Percentiles rank a stretch among this genome's conserved stretches.
phyloP scores from a whole-genome alignment of 2,113 vertebrate species.

The Tiliqua scincoides region DNA sequence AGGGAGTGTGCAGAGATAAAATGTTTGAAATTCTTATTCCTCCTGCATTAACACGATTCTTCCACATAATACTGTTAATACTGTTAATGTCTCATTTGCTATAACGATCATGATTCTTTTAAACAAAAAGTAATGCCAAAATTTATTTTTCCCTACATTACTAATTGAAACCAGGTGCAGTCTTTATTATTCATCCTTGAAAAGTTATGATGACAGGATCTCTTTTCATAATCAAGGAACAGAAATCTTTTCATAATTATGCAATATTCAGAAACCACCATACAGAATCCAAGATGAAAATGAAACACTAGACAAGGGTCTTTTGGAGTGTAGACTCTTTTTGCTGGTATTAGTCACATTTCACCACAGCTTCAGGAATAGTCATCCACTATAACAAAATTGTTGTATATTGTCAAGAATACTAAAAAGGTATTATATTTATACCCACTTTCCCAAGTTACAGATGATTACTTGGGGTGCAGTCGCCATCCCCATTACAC shows the following conservation, averaged over 20 bases:
- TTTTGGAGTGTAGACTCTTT: constrained; percentile 30
- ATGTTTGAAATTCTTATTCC: constrained; percentile 69
- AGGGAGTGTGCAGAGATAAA: not conserved
- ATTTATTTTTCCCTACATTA: constrained; percentile 68
- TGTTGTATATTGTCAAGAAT: constrained; percentile 59
- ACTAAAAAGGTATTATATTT: constrained; percentile 24
- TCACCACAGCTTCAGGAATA: constrained; percentile 73
- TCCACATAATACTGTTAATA: constrained; percentile 78
- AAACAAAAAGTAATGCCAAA: constrained; percentile 78
- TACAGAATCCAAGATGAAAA: constrained; percentile 70
- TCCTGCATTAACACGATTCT: constrained; percentile 76
- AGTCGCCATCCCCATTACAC: not conserved
- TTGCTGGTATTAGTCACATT: constrained; percentile 71
- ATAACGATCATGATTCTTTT: constrained; percentile 76
- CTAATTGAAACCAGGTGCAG: constrained; percentile 84
- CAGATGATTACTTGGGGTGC: constrained; percentile 2
- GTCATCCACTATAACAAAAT: constrained; percentile 71
- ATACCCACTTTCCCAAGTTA: not conserved
- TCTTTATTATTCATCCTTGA: constrained; percentile 83
- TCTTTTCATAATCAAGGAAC: constrained; percentile 78
- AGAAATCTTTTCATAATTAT: constrained; percentile 85
- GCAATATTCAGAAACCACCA: constrained; percentile 80
- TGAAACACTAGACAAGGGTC: constrained; percentile 72
- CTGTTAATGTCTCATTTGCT: constrained; percentile 76
- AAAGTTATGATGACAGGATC: constrained; percentile 83